Evolutionary conservation across 2,888 invertebrate genomes (phyloP).

Genomic region (Cephus pulcher): DNA sequence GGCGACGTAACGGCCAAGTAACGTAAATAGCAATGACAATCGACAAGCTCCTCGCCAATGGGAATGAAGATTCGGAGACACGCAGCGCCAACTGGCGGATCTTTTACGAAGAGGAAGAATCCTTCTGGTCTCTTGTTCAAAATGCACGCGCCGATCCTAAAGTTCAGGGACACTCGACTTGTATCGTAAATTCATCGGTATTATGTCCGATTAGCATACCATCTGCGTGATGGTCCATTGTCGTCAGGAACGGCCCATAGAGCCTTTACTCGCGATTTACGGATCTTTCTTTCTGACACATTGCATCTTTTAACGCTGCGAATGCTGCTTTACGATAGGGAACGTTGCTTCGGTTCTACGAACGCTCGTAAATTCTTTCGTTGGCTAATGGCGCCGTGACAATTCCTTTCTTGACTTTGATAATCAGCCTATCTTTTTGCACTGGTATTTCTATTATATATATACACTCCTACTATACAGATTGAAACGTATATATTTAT

Average conservation of each 20-base stretch:
- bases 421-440: neutral
- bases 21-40: constrained; percentile 15
- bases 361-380: neutral
- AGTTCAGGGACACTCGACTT: constrained; percentile 34
- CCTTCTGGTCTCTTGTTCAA: neutral
- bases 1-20: constrained; percentile 11
- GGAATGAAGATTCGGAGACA: neutral
- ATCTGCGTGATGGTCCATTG: constrained; percentile 29
- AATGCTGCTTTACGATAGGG: neutral
- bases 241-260: constrained; percentile 26
- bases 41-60: neutral
- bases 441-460: neutral
- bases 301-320: constrained; percentile 5
- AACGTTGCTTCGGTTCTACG: neutral
- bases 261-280: constrained; percentile 34
- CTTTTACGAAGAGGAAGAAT: neutral
- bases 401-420: neutral
- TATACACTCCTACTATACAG: neutral
- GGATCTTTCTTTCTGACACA: constrained; percentile 30
- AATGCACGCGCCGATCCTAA: neutral
- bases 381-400: neutral
- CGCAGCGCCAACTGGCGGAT: constrained; percentile 1
- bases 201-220: constrained; percentile 49
- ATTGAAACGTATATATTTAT: neutral
- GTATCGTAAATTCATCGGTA: constrained; percentile 50